These are phyloP conservation scores for Conistra vaccinii DNA, from an alignment of 2,888 invertebrate species.

Conservation along the genomic window DNA sequence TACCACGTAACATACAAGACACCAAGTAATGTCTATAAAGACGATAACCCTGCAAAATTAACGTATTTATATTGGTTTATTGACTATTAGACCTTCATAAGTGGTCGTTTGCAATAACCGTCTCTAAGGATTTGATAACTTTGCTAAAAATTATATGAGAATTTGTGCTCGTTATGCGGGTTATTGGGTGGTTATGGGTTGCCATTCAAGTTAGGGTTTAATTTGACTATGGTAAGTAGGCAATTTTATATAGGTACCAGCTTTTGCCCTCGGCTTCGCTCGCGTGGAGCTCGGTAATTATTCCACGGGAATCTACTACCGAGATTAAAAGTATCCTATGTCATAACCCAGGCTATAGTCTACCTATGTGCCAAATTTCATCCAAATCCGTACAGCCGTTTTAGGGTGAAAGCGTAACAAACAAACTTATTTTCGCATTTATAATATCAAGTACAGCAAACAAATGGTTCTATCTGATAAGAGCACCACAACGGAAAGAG, in stretches of 20 bases:
- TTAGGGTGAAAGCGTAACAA: too few species aligned
- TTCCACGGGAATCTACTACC: too few species aligned
- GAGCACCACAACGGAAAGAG: not conserved
- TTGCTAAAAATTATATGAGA: conserved; percentile 42
- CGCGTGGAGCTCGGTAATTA: too few species aligned
- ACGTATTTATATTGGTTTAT: conserved; percentile 50
- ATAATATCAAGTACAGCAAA: not conserved
- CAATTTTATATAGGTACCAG: not conserved
- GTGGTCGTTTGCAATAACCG: conserved; percentile 33
- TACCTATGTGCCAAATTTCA: too few species aligned
- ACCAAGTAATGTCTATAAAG: conserved; percentile 32
- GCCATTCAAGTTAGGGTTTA: not conserved
- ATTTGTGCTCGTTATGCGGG: conserved; percentile 34
- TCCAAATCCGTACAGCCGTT: too few species aligned
- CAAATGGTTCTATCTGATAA: not conserved
- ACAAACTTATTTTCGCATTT: too few species aligned
- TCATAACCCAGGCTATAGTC: too few species aligned
- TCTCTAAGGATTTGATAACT: conserved; percentile 27
- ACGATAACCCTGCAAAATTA: conserved; percentile 42
- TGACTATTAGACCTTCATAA: conserved; percentile 53
- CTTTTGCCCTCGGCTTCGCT: too few species aligned
- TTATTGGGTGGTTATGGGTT: conserved; percentile 23
- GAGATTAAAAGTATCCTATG: too few species aligned
- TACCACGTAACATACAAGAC: conserved; percentile 21
- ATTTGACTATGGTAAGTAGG: not conserved